These are phyloP conservation scores for Neotoma lepida DNA, from an alignment of 2,113 vertebrate genomes.

Conservation along the genomic window DNA sequence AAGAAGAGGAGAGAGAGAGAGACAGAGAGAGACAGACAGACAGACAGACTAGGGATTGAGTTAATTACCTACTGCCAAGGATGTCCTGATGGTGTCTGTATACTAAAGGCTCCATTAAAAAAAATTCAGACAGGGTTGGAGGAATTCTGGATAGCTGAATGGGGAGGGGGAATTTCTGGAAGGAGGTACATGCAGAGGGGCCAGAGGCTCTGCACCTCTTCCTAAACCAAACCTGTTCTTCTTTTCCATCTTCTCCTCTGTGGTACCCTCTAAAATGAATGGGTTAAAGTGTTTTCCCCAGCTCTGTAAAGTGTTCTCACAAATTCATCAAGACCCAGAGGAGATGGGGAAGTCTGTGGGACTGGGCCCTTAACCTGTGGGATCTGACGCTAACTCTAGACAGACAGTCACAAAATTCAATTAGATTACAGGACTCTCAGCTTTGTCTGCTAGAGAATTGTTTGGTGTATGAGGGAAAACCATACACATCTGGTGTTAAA, in stretches of 20 bases:
- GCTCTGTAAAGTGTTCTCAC: neutral
- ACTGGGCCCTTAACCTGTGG: neutral
- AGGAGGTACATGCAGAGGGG: neutral
- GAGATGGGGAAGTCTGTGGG: neutral
- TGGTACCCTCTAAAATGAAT: neutral
- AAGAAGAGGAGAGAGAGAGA: too few relatives aligned
- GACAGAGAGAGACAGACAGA: too few relatives aligned
- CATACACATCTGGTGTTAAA: neutral
- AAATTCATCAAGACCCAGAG: neutral
- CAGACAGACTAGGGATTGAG: neutral
- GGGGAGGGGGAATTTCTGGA: accelerated
- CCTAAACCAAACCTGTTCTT: too few relatives aligned
- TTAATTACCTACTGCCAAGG: neutral
- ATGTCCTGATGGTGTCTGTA: too few relatives aligned
- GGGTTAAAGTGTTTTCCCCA: neutral
- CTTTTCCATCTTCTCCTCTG: neutral
- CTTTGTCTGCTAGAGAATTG: neutral
- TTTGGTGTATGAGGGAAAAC: neutral
- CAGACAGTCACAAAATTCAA: neutral
- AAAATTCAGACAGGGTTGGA: neutral
- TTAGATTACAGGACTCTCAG: neutral
- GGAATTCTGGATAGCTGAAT: neutral
- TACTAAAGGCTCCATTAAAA: neutral
- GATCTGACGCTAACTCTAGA: neutral
- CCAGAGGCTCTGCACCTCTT: neutral